Conservation (phyloP, 2,797 vertebrate species). For the Carapus acus region DNA sequence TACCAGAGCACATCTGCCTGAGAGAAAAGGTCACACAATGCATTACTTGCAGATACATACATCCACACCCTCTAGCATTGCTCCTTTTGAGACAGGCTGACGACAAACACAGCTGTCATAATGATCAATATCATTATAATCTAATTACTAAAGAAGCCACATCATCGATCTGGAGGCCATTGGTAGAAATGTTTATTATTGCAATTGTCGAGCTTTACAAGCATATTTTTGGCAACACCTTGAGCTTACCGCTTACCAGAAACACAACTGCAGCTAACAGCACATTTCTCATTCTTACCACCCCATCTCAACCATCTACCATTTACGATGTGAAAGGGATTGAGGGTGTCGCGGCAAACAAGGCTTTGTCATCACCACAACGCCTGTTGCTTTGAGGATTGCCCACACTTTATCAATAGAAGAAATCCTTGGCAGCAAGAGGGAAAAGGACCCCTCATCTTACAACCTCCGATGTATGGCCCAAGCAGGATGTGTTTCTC, state of each 20-base stretch:
- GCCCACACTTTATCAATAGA: conserved; percentile 44
- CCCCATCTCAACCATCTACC: conserved; percentile 15
- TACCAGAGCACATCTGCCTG: conserved; percentile 8
- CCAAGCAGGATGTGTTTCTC: conserved; percentile 31
- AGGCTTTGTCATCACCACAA: conserved; percentile 46
- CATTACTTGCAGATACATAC: conserved; percentile 17
- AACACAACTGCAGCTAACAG: too few relatives aligned
- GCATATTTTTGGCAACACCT: conserved; percentile 63
- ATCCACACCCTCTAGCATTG: conserved; percentile 44
- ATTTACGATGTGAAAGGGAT: conserved; percentile 8
- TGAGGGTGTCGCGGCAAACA: conserved; percentile 7
- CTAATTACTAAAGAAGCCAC: conserved; percentile 95
- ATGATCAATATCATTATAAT: conserved; percentile 98
- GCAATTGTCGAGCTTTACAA: conserved; percentile 70
- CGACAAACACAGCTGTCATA: conserved; percentile 88
- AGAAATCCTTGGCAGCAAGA: conserved; percentile 16
- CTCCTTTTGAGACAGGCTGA: conserved; percentile 80
- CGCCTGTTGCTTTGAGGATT: conserved; percentile 40
- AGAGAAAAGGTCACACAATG: conserved; percentile 16
- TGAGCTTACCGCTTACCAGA: too few relatives aligned
- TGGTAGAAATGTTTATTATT: conserved; percentile 99
- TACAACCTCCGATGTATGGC: not conserved
- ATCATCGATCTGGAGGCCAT: conserved; percentile 89
- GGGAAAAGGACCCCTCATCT: conserved; percentile 9
- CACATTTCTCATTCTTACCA: not conserved